Base-by-base conservation (phyloP, 2,888 invertebrate genomes). In the Ephialtes manifestator region DNA sequence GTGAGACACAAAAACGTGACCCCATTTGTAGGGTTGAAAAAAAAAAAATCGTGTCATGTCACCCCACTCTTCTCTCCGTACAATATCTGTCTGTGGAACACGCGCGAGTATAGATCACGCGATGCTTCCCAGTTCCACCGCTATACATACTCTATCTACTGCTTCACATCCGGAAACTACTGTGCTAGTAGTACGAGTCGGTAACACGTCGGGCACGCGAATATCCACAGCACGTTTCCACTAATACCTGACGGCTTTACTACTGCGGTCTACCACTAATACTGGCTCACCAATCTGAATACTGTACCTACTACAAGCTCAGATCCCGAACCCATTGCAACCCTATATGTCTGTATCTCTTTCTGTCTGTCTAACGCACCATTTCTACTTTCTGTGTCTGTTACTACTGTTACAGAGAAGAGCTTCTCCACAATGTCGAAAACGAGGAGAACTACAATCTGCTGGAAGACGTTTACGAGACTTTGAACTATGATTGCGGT, bases 391-490 rank as follows among this genome's bases (percentile, higher is more conserved):
- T 18, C 0, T 2, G 8, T 35, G 63, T 63, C 13, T 39, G 43
- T 85, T 87, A 85, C 87, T 88, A 92, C 90, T 93, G 90, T 95
- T 95, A 68, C 95, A 97, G 97, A 91, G 95, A 96, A 87, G 95
- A 95, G 90, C 93, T 97, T 88, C 96, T 96, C 55, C 95, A 95
- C 88, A 96, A 96, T 90, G 95, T 96, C 74, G 95, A 95, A 86
- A 94, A 95, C 78, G 96, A 96, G 92, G 95, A 95, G 90, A 96
- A 97, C 94, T 97, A 97, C 92, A 96, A 96, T 89, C 96, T 97
- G 92, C 94, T 97, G 91, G 96, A 97, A 94, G 97, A 97, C 94
- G 96, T 97, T 93, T 96, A 96, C 91, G 97, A 97, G 90, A 95
- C 96, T 39, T 95, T 96, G 53, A 95, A 95, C 86, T 95, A 95